These are phyloP conservation scores for Brachionichthys hirsutus DNA, from an alignment of 2,113 vertebrate species.

Conservation along the genomic window DNA sequence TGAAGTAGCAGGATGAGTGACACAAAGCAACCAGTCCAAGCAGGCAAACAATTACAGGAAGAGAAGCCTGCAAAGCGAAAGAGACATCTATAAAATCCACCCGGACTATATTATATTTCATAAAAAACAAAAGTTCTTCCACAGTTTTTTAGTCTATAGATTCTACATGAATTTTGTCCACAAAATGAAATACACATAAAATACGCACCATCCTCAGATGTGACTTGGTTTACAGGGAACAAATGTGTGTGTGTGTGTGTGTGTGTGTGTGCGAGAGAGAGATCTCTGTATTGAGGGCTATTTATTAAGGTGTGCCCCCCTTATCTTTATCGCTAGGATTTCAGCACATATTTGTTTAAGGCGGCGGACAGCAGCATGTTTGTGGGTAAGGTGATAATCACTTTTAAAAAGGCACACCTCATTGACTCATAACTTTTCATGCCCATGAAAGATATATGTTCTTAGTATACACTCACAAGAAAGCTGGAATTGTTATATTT, in stretches of 20 bases:
- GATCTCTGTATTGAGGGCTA: neutral
- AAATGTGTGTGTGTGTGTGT: neutral
- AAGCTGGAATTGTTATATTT: neutral
- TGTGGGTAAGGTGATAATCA: neutral
- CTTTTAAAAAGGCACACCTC: neutral
- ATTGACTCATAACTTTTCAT: neutral
- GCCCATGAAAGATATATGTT: neutral
- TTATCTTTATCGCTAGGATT: conserved; percentile 3
- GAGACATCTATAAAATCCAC: neutral
- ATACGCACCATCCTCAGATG: conserved; percentile 48
- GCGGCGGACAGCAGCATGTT: neutral
- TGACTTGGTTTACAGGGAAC: conserved; percentile 1
- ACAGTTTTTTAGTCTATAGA: too few species aligned
- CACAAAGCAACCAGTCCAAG: conserved; percentile 48
- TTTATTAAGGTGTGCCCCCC: conserved; percentile 11
- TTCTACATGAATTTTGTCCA: too few species aligned
- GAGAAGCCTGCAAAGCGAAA: conserved; percentile 30
- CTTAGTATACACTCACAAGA: neutral
- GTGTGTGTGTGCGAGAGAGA: too few species aligned
- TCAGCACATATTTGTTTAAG: conserved; percentile 47
- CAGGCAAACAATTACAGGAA: conserved; percentile 40
- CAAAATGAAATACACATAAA: neutral
- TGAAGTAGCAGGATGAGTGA: conserved; percentile 29
- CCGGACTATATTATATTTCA: too few species aligned
- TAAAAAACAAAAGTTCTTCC: too few species aligned